Conservation (phyloP, 1,140 invertebrate genomes). For the Drosophila repletoides region DNA sequence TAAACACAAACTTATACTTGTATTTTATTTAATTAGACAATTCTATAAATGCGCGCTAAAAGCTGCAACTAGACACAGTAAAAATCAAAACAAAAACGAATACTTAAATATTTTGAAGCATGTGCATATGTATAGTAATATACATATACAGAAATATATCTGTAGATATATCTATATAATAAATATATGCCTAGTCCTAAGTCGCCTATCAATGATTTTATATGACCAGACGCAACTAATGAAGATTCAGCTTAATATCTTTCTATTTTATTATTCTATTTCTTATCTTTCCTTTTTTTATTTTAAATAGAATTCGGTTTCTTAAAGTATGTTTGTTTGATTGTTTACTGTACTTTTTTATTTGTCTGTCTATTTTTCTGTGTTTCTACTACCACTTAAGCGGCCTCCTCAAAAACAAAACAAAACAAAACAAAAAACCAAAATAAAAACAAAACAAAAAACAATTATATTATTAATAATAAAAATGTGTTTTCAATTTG, state of each 20-base stretch:
- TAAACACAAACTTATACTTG: conserved; percentile 29
- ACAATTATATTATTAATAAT: conserved; percentile 1
- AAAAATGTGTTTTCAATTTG: conserved; percentile 20
- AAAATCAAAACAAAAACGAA: not conserved
- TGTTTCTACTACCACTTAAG: conserved; percentile 1
- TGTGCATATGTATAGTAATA: conserved; percentile 12
- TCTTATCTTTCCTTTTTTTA: not conserved
- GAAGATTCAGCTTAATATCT: conserved; percentile 23
- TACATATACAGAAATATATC: too few species aligned
- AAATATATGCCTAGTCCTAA: conserved; percentile 26
- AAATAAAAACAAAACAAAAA: not conserved
- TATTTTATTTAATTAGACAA: conserved; percentile 15
- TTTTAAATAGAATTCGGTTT: not conserved
- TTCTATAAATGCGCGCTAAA: conserved; percentile 4
- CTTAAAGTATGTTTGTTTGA: not conserved
- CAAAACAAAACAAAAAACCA: not conserved
- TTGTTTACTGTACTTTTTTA: not conserved
- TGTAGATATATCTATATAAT: conserved; percentile 2
- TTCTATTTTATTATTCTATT: not conserved
- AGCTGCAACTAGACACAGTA: conserved; percentile 4
- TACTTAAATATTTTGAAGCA: conserved; percentile 18
- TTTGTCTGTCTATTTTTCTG: not conserved
- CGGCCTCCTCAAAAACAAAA: conserved; percentile 21
- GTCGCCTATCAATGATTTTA: conserved; percentile 19
- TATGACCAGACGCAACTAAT: conserved; percentile 27